phyloP scores from a whole-genome alignment of 1,140 invertebrate genomes.

The Papilio helenus region DNA sequence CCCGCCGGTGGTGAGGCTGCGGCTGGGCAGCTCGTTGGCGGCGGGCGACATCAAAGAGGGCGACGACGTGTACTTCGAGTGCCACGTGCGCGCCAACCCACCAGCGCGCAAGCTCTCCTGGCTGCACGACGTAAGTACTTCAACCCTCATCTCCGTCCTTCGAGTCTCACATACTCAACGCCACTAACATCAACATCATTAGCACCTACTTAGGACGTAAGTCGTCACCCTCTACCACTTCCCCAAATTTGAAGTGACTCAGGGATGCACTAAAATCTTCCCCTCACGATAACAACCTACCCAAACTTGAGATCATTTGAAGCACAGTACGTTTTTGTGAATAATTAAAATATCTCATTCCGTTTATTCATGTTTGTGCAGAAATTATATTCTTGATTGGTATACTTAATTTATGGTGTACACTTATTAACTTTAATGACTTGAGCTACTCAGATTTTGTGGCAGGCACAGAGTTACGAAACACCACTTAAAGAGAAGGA shows the following conservation, averaged over 20 bases:
- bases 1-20: slow-evolving; percentile 91
- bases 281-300: neutral
- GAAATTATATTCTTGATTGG: too few species aligned
- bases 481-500: neutral
- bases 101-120: slow-evolving; percentile 92
- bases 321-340: neutral
- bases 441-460: neutral
- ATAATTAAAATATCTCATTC: neutral
- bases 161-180: neutral
- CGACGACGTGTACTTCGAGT: slow-evolving; percentile 97
- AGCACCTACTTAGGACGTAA: neutral
- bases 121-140: slow-evolving; percentile 91
- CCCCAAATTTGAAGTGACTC: neutral
- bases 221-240: neutral
- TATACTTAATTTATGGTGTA: too few species aligned
- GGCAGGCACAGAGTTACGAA: neutral
- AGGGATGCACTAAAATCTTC: neutral
- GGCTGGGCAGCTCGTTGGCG: slow-evolving; percentile 92
- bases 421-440: too few species aligned
- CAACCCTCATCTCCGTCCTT: neutral
- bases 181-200: neutral
- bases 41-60: slow-evolving; percentile 95
- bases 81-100: slow-evolving; percentile 94
- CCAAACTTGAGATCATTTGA: neutral
- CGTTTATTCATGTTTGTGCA: neutral